Evolutionary conservation across 2,113 vertebrate species (phyloP), one percentile per base, ranked within the genome.

Genomic region (Dipodomys ordii): DNA sequence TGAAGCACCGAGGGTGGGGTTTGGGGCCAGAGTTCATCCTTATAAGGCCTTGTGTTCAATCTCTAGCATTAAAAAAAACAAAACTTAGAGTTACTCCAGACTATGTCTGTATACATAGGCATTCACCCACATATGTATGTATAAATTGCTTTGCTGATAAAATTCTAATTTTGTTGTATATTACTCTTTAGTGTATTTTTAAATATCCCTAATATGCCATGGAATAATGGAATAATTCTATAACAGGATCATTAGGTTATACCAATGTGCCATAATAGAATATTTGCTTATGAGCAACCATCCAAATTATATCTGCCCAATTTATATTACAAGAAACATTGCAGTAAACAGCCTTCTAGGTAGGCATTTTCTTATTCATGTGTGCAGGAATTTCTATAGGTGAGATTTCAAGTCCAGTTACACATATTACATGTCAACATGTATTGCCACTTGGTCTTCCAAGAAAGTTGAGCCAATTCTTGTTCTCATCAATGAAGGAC

Each of bases 221-320:
- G 44, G 28, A 64, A 84, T 77, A 46, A 84, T 83, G 44, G n/a
- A 64, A 84, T 77, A 46, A 84, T 83, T 91, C 27, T 71, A 22
- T 53, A 76, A 15, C 74, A 22, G 73, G 69, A 35, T 22, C 30
- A 15, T 91, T 69, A n/a, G 22, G 46, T 88, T 46, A 65, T 13
- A 90, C 22, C 30, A 60, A 57, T 91, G 19, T 76, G 12, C 35
- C 77, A 25, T 79, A 57, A 73, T 27, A 53, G 89, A 92, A n/a
- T 39, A 83, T 44, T 92, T 30, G n/a, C 27, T 27, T 60, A 11
- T 57, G 64, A 81, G 53, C 30, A 28, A 71, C 49, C 10, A 60
- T 68, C 81, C 65, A 76, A 39, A 32, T 69, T 53, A 2, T 77
- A 30, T 89, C 30, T 11, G 9, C 1, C 65, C 3, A 72, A 83